Evolutionary conservation across 2,797 vertebrate genomes (phyloP).

Genomic region (Cichlasoma orientale): DNA sequence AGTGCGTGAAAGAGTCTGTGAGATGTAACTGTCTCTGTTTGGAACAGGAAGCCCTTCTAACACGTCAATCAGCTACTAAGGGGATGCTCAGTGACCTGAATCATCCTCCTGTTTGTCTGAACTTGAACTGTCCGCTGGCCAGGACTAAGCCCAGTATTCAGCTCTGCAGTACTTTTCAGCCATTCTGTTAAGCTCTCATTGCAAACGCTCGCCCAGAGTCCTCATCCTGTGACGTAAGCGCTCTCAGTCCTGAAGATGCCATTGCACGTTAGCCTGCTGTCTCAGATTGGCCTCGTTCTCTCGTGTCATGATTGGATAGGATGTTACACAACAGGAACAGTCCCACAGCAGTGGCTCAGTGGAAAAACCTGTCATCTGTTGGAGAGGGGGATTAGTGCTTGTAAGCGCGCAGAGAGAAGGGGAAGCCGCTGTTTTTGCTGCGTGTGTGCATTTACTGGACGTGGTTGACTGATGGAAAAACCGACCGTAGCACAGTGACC

Average conservation of each 20-base stretch:
- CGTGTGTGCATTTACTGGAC: constrained; percentile 2
- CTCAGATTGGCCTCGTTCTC: constrained; percentile 49
- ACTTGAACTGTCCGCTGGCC: constrained; percentile 21
- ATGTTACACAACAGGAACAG: constrained; percentile 68
- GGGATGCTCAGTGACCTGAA: constrained; percentile 35
- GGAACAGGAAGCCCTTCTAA: constrained; percentile 51
- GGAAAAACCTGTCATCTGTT: constrained; percentile 54
- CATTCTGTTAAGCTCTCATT: not conserved
- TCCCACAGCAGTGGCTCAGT: constrained; percentile 20
- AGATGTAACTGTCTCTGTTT: constrained; percentile 41
- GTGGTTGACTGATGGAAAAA: not conserved
- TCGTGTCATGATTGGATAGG: constrained; percentile 45
- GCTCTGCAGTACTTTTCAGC: not conserved
- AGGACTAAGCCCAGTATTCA: not conserved
- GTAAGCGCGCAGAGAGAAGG: not conserved
- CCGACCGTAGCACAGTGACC: not conserved
- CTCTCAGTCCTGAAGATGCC: constrained; percentile 12
- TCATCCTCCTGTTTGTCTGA: constrained; percentile 30
- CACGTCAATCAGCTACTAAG: constrained; percentile 13
- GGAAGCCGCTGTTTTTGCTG: not conserved
- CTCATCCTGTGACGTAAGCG: constrained; percentile 18
- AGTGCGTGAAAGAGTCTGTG: not conserved
- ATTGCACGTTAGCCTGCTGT: constrained; percentile 13
- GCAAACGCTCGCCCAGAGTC: not conserved
- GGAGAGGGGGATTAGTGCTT: constrained; percentile 42